Percentiles rank a stretch among this genome's conserved stretches.
Conservation (phyloP, 2,888 invertebrate genomes). For the Sepiola atlantica region DNA sequence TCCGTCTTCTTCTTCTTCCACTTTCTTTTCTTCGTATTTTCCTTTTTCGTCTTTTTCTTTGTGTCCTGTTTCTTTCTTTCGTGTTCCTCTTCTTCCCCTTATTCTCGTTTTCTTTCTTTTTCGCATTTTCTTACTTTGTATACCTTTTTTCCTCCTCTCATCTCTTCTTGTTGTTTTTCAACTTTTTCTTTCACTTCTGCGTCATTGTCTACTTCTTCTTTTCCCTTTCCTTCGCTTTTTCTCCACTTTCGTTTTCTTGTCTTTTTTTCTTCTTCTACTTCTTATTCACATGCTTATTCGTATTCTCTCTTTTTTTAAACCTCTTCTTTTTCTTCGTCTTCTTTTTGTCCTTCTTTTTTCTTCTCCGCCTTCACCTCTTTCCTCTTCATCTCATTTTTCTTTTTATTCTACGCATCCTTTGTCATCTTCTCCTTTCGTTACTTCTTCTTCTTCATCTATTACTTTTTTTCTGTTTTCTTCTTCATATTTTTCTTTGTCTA, state of each 20-base stretch:
- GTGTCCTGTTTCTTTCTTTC: not conserved
- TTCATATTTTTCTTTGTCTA: not conserved
- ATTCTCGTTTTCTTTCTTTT: not conserved
- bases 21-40: not conserved
- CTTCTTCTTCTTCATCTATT: not conserved
- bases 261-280: not conserved
- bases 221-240: not conserved
- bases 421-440: not conserved
- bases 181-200: not conserved
- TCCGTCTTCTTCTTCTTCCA: not conserved
- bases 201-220: not conserved
- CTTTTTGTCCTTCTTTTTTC: too few relatives aligned
- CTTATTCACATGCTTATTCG: not conserved
- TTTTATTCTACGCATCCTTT: not conserved
- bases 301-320: too few relatives aligned
- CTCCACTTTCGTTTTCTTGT: not conserved
- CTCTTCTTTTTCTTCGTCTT: too few relatives aligned
- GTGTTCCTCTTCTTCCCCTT: not conserved
- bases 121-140: not conserved
- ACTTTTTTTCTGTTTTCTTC: not conserved
- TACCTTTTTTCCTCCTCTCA: too few relatives aligned
- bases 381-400: not conserved
- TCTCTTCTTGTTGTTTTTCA: not conserved
- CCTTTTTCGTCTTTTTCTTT: not conserved
- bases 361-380: too few relatives aligned